These are phyloP conservation scores for Naso thynnoides DNA, from an alignment of 2,797 vertebrate species.

Conservation along the genomic window DNA sequence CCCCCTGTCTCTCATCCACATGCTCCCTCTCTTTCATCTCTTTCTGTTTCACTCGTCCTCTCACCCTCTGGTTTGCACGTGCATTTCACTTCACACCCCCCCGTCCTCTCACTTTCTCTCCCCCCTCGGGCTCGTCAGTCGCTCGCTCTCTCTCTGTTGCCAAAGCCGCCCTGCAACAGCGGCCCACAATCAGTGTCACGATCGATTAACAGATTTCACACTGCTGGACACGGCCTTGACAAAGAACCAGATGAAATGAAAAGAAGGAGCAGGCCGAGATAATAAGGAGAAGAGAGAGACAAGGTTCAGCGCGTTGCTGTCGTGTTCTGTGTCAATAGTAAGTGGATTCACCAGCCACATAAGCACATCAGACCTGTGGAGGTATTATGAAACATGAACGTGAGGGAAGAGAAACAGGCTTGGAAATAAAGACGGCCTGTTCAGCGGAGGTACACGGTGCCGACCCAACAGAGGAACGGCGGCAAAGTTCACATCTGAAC, in stretches of 20 bases:
- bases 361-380: conserved; percentile 22
- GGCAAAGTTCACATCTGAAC: conserved; percentile 42
- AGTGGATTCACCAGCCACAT: conserved; percentile 16
- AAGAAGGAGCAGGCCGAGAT: conserved; percentile 27
- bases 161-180: conserved; percentile 20
- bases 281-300: conserved; percentile 32
- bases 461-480: conserved; percentile 10
- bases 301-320: conserved; percentile 14
- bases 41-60: conserved; percentile 24
- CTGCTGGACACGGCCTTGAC: conserved; percentile 48
- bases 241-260: conserved; percentile 53
- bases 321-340: conserved; percentile 11
- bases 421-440: not conserved
- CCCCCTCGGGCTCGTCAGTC: not conserved
- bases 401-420: not conserved
- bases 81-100: conserved; percentile 32
- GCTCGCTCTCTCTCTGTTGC: not conserved
- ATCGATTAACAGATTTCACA: conserved; percentile 69
- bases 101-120: conserved; percentile 14
- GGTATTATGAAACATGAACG: conserved; percentile 5
- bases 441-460: not conserved
- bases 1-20: conserved; percentile 35
- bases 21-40: conserved; percentile 47
- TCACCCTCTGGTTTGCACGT: conserved; percentile 33
- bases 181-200: conserved; percentile 56